Conservation (phyloP, 2,113 vertebrate species). For the Alosa alosa region DNA sequence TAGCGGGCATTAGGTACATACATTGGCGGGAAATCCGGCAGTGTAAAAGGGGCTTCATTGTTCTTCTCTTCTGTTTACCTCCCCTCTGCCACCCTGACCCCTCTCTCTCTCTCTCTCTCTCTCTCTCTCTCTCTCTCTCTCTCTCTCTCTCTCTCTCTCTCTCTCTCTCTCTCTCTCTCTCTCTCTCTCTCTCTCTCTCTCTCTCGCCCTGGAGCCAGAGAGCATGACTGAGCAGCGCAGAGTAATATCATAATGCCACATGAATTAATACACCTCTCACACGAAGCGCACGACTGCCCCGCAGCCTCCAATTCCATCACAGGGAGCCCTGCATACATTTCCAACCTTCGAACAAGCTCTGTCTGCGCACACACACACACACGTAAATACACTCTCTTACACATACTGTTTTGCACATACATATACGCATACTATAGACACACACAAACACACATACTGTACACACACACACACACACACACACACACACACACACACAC, state of each 20-base stretch:
- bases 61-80: no score
- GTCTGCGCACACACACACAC: constrained; percentile 23
- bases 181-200: background rate
- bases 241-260: constrained; percentile 48
- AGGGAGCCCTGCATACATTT: background rate
- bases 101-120: background rate
- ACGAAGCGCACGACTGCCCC: constrained; percentile 6
- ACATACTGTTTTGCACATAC: background rate
- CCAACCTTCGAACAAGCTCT: background rate
- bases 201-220: no score
- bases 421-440: constrained; percentile 21
- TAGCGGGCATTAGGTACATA: no score
- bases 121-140: constrained; percentile 17
- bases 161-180: background rate
- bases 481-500: no score
- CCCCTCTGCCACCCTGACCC: no score
- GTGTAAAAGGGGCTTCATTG: no score
- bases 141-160: background rate
- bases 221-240: constrained; percentile 39
- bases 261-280: constrained; percentile 37
- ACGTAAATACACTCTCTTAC: background rate
- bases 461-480: no score
- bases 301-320: constrained; percentile 10
- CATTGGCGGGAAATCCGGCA: no score
- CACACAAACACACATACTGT: background rate